Evolutionary conservation across 2,113 vertebrate species (phyloP).

Genomic region (Scytalopus superciliaris): DNA sequence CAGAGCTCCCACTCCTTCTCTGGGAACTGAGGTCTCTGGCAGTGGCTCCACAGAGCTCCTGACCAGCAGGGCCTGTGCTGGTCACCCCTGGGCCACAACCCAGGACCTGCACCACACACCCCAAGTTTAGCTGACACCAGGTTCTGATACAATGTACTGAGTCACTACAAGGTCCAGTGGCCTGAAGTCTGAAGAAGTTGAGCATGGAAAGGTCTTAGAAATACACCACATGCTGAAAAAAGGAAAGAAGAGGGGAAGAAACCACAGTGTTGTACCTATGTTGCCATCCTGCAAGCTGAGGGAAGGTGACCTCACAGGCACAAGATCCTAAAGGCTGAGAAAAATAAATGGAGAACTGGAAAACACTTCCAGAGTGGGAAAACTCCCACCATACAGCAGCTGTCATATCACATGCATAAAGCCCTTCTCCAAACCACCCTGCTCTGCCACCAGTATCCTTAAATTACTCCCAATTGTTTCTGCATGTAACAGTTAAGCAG

Average conservation of each 20-base stretch:
- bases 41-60: not conserved
- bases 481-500: not conserved
- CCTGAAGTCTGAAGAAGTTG: not conserved
- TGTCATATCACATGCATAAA: not conserved
- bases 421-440: not conserved
- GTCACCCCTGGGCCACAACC: not conserved
- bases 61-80: not conserved
- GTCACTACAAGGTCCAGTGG: not conserved
- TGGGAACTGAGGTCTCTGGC: not conserved
- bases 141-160: not conserved
- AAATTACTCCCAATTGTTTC: not conserved
- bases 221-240: not conserved
- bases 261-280: not conserved
- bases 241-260: not conserved
- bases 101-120: accelerated
- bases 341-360: not conserved
- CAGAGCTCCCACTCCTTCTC: not conserved
- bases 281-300: not conserved
- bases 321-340: not conserved
- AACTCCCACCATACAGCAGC: not conserved
- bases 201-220: not conserved
- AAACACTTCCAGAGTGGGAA: not conserved
- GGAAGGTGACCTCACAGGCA: not conserved
- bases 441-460: not conserved
- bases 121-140: not conserved